These are phyloP conservation scores for Plebejus argus DNA, from an alignment of 2,888 invertebrate species.

Conservation along the genomic window DNA sequence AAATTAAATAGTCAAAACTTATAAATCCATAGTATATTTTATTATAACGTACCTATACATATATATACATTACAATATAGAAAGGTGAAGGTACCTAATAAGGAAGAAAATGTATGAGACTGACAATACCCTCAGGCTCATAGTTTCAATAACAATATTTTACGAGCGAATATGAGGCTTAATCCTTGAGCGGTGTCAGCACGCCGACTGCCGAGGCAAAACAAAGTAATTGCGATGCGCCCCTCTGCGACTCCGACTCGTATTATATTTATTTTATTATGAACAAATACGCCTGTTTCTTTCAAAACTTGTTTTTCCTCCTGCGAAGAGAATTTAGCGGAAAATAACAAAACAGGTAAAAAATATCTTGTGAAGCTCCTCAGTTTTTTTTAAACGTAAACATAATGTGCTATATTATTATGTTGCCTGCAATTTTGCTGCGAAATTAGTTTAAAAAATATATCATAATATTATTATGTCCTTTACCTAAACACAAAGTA, in stretches of 20 bases:
- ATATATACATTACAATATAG: neutral
- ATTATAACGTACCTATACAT: no score
- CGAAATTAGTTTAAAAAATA: no score
- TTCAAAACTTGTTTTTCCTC: conserved; percentile 57
- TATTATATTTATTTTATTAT: conserved; percentile 67
- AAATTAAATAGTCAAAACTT: no score
- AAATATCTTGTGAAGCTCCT: neutral
- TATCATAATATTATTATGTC: no score
- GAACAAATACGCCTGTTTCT: conserved; percentile 65
- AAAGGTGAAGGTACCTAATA: neutral
- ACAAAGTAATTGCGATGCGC: conserved; percentile 68
- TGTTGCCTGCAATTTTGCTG: no score
- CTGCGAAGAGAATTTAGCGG: conserved; percentile 52
- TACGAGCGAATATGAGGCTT: conserved; percentile 40
- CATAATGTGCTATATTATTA: no score
- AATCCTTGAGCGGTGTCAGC: conserved; percentile 48
- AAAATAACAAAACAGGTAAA: conserved; percentile 47
- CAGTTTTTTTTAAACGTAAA: no score
- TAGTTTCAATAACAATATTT: conserved; percentile 35
- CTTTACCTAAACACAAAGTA: no score
- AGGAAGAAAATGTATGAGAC: neutral
- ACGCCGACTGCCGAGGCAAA: conserved; percentile 50
- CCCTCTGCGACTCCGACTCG: conserved; percentile 52
- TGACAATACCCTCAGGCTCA: conserved; percentile 9
- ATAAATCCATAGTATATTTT: no score